Evolutionary conservation across 2,797 vertebrate genomes (phyloP).

Genomic region (Diplodus puntazzo): DNA sequence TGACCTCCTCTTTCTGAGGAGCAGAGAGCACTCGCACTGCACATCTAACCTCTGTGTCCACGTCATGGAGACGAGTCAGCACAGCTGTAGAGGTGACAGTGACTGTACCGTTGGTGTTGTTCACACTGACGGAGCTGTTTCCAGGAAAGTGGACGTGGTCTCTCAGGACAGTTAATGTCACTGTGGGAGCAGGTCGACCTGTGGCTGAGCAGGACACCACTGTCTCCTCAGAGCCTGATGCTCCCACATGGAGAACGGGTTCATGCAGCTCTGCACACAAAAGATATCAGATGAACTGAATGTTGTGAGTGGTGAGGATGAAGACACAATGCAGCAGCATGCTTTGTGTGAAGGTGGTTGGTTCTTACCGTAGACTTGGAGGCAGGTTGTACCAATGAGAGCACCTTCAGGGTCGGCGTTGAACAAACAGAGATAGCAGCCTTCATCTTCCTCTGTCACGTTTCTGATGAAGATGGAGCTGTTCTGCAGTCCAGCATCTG

Average conservation of each 20-base stretch:
- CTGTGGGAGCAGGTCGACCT: slow-evolving; percentile 57
- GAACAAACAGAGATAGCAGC: slow-evolving; percentile 66
- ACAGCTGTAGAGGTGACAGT: neutral
- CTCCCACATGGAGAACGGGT: neutral
- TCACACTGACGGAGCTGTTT: neutral
- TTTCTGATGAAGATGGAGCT: slow-evolving; percentile 53
- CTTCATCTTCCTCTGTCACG: neutral
- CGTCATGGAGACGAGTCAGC: neutral
- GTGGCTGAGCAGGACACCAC: slow-evolving; percentile 63
- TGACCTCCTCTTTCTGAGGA: neutral
- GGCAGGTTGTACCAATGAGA: slow-evolving; percentile 43
- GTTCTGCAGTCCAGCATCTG: slow-evolving; percentile 24
- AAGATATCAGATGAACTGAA: too few relatives aligned
- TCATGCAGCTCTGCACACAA: too few relatives aligned
- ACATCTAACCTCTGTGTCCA: slow-evolving; percentile 39
- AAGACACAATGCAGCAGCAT: too few relatives aligned
- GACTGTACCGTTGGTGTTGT: neutral
- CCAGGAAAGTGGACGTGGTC: neutral
- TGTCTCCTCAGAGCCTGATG: slow-evolving; percentile 18
- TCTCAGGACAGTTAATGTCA: slow-evolving; percentile 20
- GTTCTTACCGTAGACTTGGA: slow-evolving; percentile 8
- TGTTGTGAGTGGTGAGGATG: too few relatives aligned
- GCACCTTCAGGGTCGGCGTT: too few relatives aligned
- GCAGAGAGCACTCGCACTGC: slow-evolving; percentile 3
- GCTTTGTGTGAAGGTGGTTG: too few relatives aligned